Conservation (phyloP, 1,140 invertebrate genomes). For the Acyrthosiphon pisum region DNA sequence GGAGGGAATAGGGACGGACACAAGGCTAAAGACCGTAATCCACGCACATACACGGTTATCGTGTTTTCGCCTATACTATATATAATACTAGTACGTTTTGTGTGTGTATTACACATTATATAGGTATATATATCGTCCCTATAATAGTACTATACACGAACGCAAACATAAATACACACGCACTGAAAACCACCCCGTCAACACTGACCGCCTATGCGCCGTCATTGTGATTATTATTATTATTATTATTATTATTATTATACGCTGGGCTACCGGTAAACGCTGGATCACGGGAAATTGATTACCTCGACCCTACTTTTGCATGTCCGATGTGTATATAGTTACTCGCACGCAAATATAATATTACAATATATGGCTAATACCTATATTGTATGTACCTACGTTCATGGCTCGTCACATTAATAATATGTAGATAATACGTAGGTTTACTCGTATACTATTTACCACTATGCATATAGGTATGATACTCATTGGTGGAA, state of each 20-base stretch:
- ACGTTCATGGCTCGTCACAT: too few relatives aligned
- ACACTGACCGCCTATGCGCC: neutral
- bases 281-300: neutral
- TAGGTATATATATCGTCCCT: neutral
- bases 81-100: neutral
- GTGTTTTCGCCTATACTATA: neutral
- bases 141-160: neutral
- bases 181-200: neutral
- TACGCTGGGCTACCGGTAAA: neutral
- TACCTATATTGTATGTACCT: neutral
- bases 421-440: neutral
- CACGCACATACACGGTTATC: conserved; percentile 16
- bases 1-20: conserved; percentile 21
- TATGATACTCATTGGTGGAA: too few relatives aligned
- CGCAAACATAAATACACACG: neutral
- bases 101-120: neutral
- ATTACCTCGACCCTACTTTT: conserved; percentile 10
- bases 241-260: neutral
- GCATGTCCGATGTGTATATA: neutral
- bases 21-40: conserved; percentile 47
- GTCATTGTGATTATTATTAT: neutral
- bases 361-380: too few relatives aligned
- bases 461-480: neutral
- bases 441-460: neutral
- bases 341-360: neutral